Evolutionary conservation across 2,888 invertebrate species (phyloP).

Genomic region (Eristalinus aeneus): DNA sequence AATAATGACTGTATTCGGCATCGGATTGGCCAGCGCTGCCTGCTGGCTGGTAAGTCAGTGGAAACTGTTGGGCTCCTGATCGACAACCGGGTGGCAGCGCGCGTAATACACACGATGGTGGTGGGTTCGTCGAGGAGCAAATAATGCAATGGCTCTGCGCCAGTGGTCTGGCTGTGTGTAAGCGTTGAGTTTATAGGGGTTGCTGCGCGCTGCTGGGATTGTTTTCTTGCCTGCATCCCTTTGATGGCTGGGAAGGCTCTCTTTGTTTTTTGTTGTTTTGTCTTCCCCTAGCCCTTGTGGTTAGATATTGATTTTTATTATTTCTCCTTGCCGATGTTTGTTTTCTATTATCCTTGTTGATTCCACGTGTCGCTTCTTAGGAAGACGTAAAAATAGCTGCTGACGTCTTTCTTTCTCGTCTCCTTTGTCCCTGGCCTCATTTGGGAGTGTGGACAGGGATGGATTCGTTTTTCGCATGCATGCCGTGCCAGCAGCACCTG

Average conservation of each 20-base stretch:
- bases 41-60: conserved; percentile 78
- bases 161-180: not conserved
- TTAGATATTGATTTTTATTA: conserved; percentile 53
- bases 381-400: conserved; percentile 67
- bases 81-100: conserved; percentile 75
- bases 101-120: conserved; percentile 55
- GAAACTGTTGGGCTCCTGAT: conserved; percentile 80
- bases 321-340: conserved; percentile 48
- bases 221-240: conserved; percentile 6
- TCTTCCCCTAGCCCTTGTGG: conserved; percentile 57
- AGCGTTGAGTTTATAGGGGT: conserved; percentile 55
- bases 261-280: not conserved
- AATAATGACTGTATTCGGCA: conserved; percentile 56
- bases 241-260: conserved; percentile 24
- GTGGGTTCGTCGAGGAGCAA: conserved; percentile 23
- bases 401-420: conserved; percentile 51
- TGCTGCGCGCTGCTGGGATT: conserved; percentile 20
- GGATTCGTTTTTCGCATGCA: conserved; percentile 30
- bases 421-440: conserved; percentile 8
- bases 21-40: conserved; percentile 72
- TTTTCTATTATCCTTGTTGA: conserved; percentile 65
- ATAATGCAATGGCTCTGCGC: conserved; percentile 18
- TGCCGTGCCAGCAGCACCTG: conserved; percentile 27
- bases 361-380: conserved; percentile 70
- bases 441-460: not conserved